Evolutionary conservation across 2,888 invertebrate genomes (phyloP).

Genomic region (Netelia inedita): DNA sequence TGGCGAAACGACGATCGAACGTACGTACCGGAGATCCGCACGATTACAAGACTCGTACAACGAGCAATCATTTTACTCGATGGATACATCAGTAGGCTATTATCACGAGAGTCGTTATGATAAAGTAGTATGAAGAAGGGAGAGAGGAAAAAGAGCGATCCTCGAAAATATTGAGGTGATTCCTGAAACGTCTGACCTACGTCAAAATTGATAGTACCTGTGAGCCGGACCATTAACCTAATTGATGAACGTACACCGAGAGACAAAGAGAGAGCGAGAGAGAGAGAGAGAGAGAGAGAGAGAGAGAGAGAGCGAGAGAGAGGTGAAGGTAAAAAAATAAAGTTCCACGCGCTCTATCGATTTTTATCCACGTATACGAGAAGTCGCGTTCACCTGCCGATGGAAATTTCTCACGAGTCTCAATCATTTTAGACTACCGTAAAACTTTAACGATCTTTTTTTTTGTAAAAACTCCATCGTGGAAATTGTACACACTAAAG

Average conservation of each 20-base stretch:
- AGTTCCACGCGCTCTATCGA: conserved; percentile 61
- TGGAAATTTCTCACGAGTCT: conserved; percentile 3
- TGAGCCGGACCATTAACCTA: conserved; percentile 57
- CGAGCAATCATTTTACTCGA: conserved; percentile 55
- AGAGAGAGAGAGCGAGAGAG: no score
- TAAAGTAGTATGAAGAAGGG: conserved; percentile 1
- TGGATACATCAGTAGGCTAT: conserved; percentile 36
- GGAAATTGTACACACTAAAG: not conserved
- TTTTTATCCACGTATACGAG: not conserved
- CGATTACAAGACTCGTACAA: conserved; percentile 15
- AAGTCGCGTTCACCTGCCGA: not conserved
- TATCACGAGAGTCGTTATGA: conserved; percentile 8
- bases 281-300: not conserved
- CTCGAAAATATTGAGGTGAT: conserved; percentile 47
- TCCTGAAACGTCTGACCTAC: conserved; percentile 51
- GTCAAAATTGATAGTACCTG: conserved; percentile 48
- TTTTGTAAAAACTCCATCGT: not conserved
- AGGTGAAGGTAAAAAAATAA: conserved; percentile 17
- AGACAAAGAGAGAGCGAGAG: conserved; percentile 1
- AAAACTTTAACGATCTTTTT: not conserved
- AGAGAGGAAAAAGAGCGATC: conserved; percentile 8
- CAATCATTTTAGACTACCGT: not conserved
- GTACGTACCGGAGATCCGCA: conserved; percentile 31
- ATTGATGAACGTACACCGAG: conserved; percentile 48
- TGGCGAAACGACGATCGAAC: conserved; percentile 14